Base-by-base conservation (phyloP, 2,888 invertebrate genomes). In the Helobdella robusta region DNA sequence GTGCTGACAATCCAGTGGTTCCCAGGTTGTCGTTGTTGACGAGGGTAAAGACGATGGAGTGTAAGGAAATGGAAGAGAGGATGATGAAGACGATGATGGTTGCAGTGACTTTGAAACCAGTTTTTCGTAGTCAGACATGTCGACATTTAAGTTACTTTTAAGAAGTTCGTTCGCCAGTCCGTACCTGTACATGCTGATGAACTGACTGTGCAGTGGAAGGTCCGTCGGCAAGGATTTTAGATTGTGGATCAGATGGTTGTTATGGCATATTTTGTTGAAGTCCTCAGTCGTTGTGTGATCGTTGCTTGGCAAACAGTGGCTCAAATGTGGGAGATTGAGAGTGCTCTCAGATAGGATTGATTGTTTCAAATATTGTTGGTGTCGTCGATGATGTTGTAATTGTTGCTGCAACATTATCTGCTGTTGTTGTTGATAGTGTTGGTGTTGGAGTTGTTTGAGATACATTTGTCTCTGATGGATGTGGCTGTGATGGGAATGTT, bases 1-100 rank as follows among this genome's bases (percentile, higher is more conserved):
- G 30, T 52, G 60, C 50, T 65, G 59, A 36, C 65, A 65, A 25
- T 65, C 65, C 8, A 59, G 28, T 2, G 59, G 60, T 35, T 65
- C 65, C 65, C 65, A 65, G 18, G 60, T 60, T 1, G 59, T 56
- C 11, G 60, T 23, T n/a, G 30, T 25, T 11, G 50, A 36, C 35
- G 62, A 50, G 20, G 44, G 28, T 2, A 50, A 46, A 5, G 54
- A 54, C 18, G 54, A 54, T 11, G 54, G 32, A 4, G 54, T 18
- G 5, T 28, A 50, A 50, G 5, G 54, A 50, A 8, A 25, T 23
- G n/a, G 20, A n/a, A 50, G 50, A 54, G 8, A 54, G 44, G 44
- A 30, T 8, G 35, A n/a, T 1, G 40, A 20, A 23, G 20, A 15
- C 5, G 25, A n/a, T 44, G 46, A n/a, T 28, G 23, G 28, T 56